A percentile compares a stretch with the other conserved stretches of the same genome.
Evolutionary conservation across 1,140 invertebrate genomes (phyloP).

Genomic region (Thaumatotibia leucotreta): DNA sequence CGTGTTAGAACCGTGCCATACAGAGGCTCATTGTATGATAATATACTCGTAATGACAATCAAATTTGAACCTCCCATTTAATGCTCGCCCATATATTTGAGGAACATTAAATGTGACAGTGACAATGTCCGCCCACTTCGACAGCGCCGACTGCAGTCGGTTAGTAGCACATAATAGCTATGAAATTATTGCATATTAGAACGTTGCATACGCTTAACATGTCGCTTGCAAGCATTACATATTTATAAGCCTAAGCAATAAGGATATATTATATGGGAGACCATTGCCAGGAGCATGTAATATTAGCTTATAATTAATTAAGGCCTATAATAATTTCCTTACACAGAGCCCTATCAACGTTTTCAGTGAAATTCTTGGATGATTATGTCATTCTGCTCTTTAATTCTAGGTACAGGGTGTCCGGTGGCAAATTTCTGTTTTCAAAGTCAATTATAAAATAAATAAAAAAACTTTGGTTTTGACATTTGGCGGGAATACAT

Average conservation of each 20-base stretch:
- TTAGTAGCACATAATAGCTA: constrained; percentile 17
- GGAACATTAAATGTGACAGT: constrained; percentile 26
- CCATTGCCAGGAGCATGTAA: background rate
- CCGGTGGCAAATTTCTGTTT: too few species aligned
- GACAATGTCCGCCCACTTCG: constrained; percentile 25
- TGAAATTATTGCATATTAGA: constrained; percentile 12
- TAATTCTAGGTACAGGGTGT: too few species aligned
- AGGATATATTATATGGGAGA: background rate
- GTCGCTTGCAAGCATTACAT: background rate
- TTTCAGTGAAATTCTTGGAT: background rate
- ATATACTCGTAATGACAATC: constrained; percentile 43
- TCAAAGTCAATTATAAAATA: too few species aligned
- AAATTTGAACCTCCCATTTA: constrained; percentile 45
- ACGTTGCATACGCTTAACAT: background rate
- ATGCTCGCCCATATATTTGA: constrained; percentile 40
- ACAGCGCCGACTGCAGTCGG: constrained; percentile 22
- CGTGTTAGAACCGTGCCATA: constrained; percentile 24
- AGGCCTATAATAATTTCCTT: background rate
- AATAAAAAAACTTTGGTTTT: too few species aligned
- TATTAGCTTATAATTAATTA: background rate
- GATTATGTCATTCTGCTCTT: background rate
- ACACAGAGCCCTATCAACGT: background rate
- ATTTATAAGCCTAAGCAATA: background rate
- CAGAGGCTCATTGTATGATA: constrained; percentile 60
- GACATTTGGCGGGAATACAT: too few species aligned